phyloP scores from a whole-genome alignment of 2,113 vertebrate species.

The Platysteira castanea region DNA sequence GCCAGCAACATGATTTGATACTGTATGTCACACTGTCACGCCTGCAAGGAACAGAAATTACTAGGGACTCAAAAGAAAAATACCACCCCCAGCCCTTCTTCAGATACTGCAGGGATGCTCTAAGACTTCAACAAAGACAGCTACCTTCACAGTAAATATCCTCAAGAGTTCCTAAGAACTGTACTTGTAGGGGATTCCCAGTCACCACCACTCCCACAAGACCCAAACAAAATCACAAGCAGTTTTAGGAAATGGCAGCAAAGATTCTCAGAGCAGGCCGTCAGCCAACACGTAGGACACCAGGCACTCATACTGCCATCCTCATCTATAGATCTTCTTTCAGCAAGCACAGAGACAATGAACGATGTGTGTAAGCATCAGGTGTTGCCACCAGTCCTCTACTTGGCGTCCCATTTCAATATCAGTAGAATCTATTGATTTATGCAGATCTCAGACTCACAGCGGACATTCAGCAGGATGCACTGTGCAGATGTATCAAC shows the following conservation, averaged over 20 bases:
- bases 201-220: neutral
- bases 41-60: neutral
- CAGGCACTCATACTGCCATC: neutral
- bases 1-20: neutral
- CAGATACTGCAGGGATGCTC: neutral
- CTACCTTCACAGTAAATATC: neutral
- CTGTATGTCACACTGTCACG: accelerated
- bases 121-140: neutral
- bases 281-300: neutral
- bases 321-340: neutral
- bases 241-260: neutral
- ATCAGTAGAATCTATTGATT: neutral
- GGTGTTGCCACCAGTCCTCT: neutral
- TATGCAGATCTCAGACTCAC: neutral
- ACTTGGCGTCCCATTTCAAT: neutral
- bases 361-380: neutral
- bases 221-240: neutral
- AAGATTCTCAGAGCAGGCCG: neutral
- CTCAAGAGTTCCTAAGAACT: neutral
- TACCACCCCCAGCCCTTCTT: neutral
- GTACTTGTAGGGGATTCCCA: neutral
- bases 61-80: neutral
- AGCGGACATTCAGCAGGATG: neutral
- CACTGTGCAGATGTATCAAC: neutral
- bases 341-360: neutral